Percentiles rank a stretch among this genome's conserved stretches.
Conservation (phyloP, 2,888 invertebrate species). For the Adelphocoris suturalis region DNA sequence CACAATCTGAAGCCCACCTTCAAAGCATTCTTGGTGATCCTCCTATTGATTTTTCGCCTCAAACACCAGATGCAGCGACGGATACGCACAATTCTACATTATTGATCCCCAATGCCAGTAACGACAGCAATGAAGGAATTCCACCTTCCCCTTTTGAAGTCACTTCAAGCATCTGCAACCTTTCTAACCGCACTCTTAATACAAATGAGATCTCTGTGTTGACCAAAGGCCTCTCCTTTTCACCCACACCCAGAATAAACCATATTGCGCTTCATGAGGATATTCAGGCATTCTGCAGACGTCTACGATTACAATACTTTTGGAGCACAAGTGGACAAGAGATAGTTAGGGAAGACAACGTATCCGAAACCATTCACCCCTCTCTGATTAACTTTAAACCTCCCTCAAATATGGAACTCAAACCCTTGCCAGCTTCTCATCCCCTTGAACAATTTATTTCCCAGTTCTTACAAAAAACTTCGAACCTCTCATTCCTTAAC, state of each 20-base stretch:
- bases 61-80: too few relatives aligned
- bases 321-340: neutral
- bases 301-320: neutral
- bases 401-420: neutral
- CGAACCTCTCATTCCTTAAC: too few relatives aligned
- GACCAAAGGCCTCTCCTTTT: neutral
- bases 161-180: neutral
- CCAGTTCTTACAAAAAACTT: neutral
- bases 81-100: too few relatives aligned
- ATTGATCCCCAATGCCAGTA: too few relatives aligned
- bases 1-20: too few relatives aligned
- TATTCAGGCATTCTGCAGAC: neutral
- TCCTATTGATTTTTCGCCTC: too few relatives aligned
- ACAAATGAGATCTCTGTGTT: neutral
- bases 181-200: neutral
- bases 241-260: neutral
- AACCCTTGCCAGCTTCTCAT: neutral
- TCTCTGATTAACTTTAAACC: neutral
- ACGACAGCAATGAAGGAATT: neutral
- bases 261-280: neutral
- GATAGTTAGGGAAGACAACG: neutral
- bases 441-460: neutral
- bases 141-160: neutral
- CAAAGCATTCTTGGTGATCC: too few relatives aligned
- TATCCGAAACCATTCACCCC: neutral